phyloP scores from a whole-genome alignment of 2,888 invertebrate species.

The Drosophila nr. fundita region DNA sequence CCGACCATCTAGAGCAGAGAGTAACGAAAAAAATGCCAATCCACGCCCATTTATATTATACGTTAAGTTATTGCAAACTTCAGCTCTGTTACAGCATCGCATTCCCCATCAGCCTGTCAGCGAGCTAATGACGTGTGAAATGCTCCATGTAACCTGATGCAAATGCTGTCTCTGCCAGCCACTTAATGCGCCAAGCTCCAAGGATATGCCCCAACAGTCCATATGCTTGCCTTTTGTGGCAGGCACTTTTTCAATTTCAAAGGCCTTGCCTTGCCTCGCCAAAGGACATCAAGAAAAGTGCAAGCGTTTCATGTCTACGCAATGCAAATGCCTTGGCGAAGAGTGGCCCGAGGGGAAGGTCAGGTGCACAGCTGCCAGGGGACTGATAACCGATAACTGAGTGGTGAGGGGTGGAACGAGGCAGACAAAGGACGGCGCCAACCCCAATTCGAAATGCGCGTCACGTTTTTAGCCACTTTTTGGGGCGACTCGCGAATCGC shows the following conservation, averaged over 20 bases:
- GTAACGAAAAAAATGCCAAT: background rate
- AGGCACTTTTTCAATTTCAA: conserved; percentile 66
- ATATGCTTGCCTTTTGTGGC: conserved; percentile 8
- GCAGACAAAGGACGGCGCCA: conserved; percentile 24
- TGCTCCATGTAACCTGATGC: conserved; percentile 50
- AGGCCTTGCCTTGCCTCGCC: conserved; percentile 38
- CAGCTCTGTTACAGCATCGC: conserved; percentile 7
- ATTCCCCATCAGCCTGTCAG: conserved; percentile 11
- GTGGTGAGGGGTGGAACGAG: background rate
- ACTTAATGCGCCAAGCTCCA: conserved; percentile 42
- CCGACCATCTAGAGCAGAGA: background rate
- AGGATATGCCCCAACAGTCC: conserved; percentile 7
- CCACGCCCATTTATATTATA: background rate
- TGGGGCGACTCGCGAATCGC: conserved; percentile 40
- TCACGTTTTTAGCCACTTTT: conserved; percentile 73
- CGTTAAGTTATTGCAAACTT: conserved; percentile 8
- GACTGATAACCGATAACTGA: background rate
- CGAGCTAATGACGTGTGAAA: conserved; percentile 72
- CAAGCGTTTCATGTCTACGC: conserved; percentile 57
- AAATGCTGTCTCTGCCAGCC: conserved; percentile 54
- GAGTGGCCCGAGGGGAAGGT: conserved; percentile 4
- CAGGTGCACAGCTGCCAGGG: conserved; percentile 42
- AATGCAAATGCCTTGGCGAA: background rate
- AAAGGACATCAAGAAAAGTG: conserved; percentile 69
- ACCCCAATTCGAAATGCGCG: conserved; percentile 56